A percentile compares a stretch with the other conserved stretches of the same genome.
phyloP scores from a whole-genome alignment of 2,888 invertebrate genomes.

The Isoperla grammatica region DNA sequence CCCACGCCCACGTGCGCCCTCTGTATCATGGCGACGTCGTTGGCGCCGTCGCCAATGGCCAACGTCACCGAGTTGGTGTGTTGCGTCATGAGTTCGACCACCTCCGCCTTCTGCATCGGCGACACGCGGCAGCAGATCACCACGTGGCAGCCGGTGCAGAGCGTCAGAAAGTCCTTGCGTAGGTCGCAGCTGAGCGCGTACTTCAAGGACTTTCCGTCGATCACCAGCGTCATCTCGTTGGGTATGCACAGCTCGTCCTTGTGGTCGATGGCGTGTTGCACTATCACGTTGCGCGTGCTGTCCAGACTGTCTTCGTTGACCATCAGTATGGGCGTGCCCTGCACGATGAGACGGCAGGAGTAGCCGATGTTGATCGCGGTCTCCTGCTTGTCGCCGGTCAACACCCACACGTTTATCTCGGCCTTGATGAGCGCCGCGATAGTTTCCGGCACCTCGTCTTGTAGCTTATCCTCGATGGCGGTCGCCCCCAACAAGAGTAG shows the following conservation, averaged over 20 bases:
- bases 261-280: slow-evolving; percentile 69
- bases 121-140: slow-evolving; percentile 98
- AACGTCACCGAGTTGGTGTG: slow-evolving; percentile 82
- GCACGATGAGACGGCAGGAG: slow-evolving; percentile 79
- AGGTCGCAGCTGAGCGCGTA: slow-evolving; percentile 90
- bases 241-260: slow-evolving; percentile 70
- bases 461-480: slow-evolving; percentile 96
- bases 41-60: slow-evolving; percentile 95
- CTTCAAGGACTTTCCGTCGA: slow-evolving; percentile 93
- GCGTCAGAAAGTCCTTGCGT: slow-evolving; percentile 85
- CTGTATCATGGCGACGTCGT: slow-evolving; percentile 97
- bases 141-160: slow-evolving; percentile 89
- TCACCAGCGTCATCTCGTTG: slow-evolving; percentile 80
- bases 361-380: slow-evolving; percentile 99
- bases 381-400: slow-evolving; percentile 99
- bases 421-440: slow-evolving; percentile 89
- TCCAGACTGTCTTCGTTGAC: slow-evolving; percentile 89
- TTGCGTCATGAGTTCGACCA: slow-evolving; percentile 76
- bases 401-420: slow-evolving; percentile 93
- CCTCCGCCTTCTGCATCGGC: slow-evolving; percentile 97
- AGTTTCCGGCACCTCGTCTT: slow-evolving; percentile 90
- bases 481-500: slow-evolving; percentile 87
- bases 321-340: slow-evolving; percentile 79
- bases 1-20: slow-evolving; percentile 97
- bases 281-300: slow-evolving; percentile 68